Base-by-base conservation (phyloP, 1,140 invertebrate genomes). In the Papilio dardanus region DNA sequence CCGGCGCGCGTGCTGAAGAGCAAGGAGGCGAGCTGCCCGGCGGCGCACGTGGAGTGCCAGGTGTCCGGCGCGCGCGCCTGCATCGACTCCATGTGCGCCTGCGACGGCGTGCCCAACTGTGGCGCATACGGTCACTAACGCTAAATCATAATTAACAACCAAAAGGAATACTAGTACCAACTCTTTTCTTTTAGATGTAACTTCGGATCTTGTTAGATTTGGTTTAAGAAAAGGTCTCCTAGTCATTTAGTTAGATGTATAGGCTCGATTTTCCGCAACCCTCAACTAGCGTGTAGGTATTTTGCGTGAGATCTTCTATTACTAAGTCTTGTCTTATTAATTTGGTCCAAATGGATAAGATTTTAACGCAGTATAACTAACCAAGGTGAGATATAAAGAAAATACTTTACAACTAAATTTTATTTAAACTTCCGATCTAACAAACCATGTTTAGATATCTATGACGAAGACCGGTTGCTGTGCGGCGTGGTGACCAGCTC, bases 91-190 rank as follows among this genome's bases (percentile, higher is more conserved):
- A 84, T 85, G 42, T 83, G 83, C 73, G 84, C 86, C 2, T 93
- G 91, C 69, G 89, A 93, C 74, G 86, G 86, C 1, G 76, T 92
- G 6, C 89, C 91, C 5, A 92, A 93, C 77, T 93, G 91, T 74
- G 91, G 91, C 8, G 79, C 88, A 6, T 82, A 88, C 50, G 88
- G 89, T 92, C 2, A 14, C 2, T 80, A 21, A 16, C 40, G 73
- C 42, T 37, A 35, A 35, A 14, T 14, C 37, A 46, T 46, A 46
- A n/a, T n/a, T 37, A 37, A 37, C 8, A 37, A 0, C 12, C 35
- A 10, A 37, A 37, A 37, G 35, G 12, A 37, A 37, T 10, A 37
- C 35, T n/a, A 37, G 7, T 37, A 37, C 35, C 35, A 42, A 0
- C 40, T n/a, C 10, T 3, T 1, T 42, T n/a, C 4, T 46, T n/a